Evolutionary conservation across 2,113 vertebrate species (phyloP), one percentile per base, ranked within the genome.

Genomic region (Vulpes vulpes): DNA sequence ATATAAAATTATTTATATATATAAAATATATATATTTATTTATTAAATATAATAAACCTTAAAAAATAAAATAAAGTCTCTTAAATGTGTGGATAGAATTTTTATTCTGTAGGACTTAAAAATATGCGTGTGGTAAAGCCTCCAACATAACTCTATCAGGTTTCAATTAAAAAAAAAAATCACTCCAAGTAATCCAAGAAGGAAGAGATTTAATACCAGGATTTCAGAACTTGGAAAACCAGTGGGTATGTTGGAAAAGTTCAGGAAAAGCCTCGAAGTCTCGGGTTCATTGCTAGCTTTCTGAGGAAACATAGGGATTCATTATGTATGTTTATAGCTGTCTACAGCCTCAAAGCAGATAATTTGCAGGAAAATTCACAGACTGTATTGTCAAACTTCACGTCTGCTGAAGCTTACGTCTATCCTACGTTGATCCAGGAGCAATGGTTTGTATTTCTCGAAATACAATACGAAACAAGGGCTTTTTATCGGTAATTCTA

Each of bases 401-500:
- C 20, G 49, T 79, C 17, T 57, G 11, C 30, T 62, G 5, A 95
- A 73, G 65, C 65, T 93, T 82, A 78, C 3, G 8, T 20, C 15
- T 32, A 80, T 64, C 23, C 14, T 30, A 80, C 69, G 3, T 65
- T 62, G 35, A 43, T 60, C 65, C 35, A 93, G 57, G 71, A 91
- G 85, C 53, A 91, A 23, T 43, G 51, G 17, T 93, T 93, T 96
- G 57, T 22, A 53, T 78, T 93, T 93, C 59, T 94, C 65, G 6
- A 7, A 43, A 43, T 43, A 43, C 43, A 43, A 43, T 43, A 43
- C 1, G 43, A 78, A 64, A 82, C 76, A 59, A 95, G 5, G 81
- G n/a, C 3, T 43, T 95, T 64, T 93, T 38, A n/a, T 73, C 65
- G 59, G 59, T 69, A 90, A 97, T 78, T 94, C 62, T 95, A 88